A percentile compares a stretch with the other conserved stretches of the same genome.
phyloP scores from a whole-genome alignment of 2,797 vertebrate genomes.

The Pitangus sulphuratus region DNA sequence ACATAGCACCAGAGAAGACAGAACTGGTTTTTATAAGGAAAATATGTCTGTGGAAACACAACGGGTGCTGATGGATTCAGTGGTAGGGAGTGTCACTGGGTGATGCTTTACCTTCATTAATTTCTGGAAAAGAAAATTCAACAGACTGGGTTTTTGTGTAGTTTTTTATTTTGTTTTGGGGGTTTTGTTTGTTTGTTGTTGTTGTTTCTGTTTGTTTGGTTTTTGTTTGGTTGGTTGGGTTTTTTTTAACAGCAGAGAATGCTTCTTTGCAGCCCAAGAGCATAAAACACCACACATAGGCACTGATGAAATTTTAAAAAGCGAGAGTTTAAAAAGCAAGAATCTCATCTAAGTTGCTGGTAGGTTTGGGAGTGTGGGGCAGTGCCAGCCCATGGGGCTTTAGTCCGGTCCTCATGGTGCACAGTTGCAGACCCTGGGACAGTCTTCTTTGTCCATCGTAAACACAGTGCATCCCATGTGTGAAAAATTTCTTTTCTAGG shows the following conservation, averaged over 20 bases:
- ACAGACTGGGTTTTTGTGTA: background rate
- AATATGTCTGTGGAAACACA: background rate
- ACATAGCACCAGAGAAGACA: background rate
- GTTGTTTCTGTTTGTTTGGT: background rate
- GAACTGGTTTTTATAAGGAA: background rate
- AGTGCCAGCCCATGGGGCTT: background rate
- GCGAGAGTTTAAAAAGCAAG: background rate
- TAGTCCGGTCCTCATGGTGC: background rate
- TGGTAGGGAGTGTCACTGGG: background rate
- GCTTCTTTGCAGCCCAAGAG: background rate
- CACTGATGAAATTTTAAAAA: background rate
- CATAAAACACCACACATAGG: background rate
- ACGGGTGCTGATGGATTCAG: background rate
- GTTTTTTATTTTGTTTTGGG: background rate
- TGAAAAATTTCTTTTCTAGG: background rate
- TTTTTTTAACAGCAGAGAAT: background rate
- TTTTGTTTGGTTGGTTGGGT: background rate
- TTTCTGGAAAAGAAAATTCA: background rate
- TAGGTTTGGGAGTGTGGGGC: background rate
- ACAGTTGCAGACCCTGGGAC: background rate
- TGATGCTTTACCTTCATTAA: background rate
- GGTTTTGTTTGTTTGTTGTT: no score
- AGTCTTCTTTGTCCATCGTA: background rate
- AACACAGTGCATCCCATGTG: accelerated
- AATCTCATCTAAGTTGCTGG: background rate